Evolutionary conservation across 1,140 invertebrate genomes (phyloP), one percentile per base, ranked within the genome.

Genomic region (Nymphalis io): DNA sequence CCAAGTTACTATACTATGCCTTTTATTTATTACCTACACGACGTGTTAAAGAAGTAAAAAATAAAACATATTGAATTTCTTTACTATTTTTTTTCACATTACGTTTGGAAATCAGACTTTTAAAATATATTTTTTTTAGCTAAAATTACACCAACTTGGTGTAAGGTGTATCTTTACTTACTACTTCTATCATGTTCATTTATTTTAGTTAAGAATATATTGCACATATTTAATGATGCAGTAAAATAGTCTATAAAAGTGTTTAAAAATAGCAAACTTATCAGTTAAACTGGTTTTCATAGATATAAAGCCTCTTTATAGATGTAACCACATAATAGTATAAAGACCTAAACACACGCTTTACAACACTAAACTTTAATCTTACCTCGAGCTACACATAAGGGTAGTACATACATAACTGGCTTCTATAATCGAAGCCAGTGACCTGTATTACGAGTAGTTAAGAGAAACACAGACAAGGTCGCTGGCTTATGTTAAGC

Each of bases 331-430:
- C 20, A 61, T 51, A 68, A 21, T 51, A 20, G 40, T 61, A 59
- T 68, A 61, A 59, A 46, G 44, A 61, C 46, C 46, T 68, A 62
- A 61, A 58, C 48, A 68, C 18, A 60, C 60, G 39, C n/a, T 39
- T 15, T 46, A 20, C 18, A 21, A 48, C 13, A n/a, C 46, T 48
- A 27, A 20, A 63, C 46, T 51, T 62, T 68, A 62, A 51, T 23
- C 39, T 55, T 38, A 18, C 48, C 0, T 20, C 46, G 51, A 51
- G 67, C 66, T 60, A 40, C 57, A 53, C 46, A 53, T 68, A 68
- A 59, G 66, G 66, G 66, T 68, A 40, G 60, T 70, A 70, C 60
- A 44, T 64, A 42, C 33, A 58, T 57, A 68, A 20, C 40, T 61
- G 23, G 40, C 38, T 65, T 15, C 61, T 44, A 62, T 64, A 51